These are phyloP conservation scores for Orientallactaga bullata DNA, from an alignment of 2,113 vertebrate genomes.

Conservation along the genomic window DNA sequence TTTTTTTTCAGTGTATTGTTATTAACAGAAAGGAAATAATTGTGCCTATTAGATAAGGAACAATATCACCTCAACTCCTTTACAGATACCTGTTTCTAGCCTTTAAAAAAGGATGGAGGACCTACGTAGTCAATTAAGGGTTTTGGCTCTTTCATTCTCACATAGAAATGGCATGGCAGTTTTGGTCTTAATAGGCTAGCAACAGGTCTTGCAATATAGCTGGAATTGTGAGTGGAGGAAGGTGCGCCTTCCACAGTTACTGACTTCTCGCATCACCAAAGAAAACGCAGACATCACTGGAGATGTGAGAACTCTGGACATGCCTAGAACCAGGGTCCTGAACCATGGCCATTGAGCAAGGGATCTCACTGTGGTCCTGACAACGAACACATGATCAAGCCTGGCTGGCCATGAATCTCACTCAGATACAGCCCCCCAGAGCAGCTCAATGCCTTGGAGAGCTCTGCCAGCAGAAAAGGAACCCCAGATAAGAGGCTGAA, in stretches of 20 bases:
- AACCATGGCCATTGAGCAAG: not conserved
- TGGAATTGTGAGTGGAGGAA: not conserved
- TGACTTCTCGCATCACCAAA: not conserved
- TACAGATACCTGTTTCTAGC: not conserved
- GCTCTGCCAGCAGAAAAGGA: fast-evolving
- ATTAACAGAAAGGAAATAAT: not conserved
- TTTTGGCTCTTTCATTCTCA: not conserved
- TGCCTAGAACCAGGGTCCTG: not conserved
- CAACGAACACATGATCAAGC: not conserved
- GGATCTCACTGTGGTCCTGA: not conserved
- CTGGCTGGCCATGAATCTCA: not conserved
- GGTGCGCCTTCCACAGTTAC: not conserved
- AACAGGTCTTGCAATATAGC: constrained; percentile 1
- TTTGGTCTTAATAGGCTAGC: not conserved
- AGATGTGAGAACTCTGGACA: not conserved
- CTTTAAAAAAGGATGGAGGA: not conserved
- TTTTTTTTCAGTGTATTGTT: not conserved
- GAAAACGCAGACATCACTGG: not conserved
- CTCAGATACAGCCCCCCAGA: not conserved
- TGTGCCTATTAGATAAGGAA: not conserved
- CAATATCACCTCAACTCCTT: not conserved
- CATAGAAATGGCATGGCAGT: not conserved
- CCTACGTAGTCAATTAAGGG: not conserved
- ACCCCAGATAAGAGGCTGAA: not conserved
- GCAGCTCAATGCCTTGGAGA: not conserved